Evolutionary conservation across 2,888 invertebrate genomes (phyloP).

Genomic region (Bursaphelenchus okinawaensis): DNA sequence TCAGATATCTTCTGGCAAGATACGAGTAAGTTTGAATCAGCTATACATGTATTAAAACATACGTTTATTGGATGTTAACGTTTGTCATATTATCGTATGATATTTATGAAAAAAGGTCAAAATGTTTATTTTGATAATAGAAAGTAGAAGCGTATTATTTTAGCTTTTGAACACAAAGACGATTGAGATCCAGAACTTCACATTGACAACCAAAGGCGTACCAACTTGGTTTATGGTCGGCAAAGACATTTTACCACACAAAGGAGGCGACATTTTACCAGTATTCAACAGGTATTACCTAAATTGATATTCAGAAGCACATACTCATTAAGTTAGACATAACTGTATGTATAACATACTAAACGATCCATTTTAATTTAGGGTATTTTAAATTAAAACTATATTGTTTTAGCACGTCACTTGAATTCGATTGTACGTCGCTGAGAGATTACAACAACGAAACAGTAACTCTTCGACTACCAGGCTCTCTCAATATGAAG

Average conservation of each 20-base stretch:
- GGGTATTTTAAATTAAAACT: not conserved
- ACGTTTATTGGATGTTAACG: too few species aligned
- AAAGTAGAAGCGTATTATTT: too few species aligned
- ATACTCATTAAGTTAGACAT: too few species aligned
- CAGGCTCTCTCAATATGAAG: constrained; percentile 47
- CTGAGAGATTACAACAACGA: constrained; percentile 48
- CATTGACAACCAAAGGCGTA: constrained; percentile 45
- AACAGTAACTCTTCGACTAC: constrained; percentile 48
- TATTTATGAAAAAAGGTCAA: too few species aligned
- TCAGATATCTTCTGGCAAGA: constrained; percentile 46
- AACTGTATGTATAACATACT: too few species aligned
- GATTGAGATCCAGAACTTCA: constrained; percentile 48
- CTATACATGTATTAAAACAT: too few species aligned
- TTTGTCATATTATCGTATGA: too few species aligned
- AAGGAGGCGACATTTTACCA: constrained; percentile 53
- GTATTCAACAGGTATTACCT: constrained; percentile 38
- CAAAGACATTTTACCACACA: constrained; percentile 50
- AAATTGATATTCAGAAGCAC: too few species aligned
- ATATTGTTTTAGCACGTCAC: constrained; percentile 26
- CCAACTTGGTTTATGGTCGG: constrained; percentile 57
- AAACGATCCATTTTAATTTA: too few species aligned
- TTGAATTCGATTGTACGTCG: constrained; percentile 50
- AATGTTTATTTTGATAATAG: too few species aligned
- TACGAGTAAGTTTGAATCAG: constrained; percentile 38
- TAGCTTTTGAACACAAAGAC: constrained; percentile 55